These are phyloP conservation scores for Eidolon dupreanum DNA, from an alignment of 2,797 vertebrate species.

Conservation along the genomic window DNA sequence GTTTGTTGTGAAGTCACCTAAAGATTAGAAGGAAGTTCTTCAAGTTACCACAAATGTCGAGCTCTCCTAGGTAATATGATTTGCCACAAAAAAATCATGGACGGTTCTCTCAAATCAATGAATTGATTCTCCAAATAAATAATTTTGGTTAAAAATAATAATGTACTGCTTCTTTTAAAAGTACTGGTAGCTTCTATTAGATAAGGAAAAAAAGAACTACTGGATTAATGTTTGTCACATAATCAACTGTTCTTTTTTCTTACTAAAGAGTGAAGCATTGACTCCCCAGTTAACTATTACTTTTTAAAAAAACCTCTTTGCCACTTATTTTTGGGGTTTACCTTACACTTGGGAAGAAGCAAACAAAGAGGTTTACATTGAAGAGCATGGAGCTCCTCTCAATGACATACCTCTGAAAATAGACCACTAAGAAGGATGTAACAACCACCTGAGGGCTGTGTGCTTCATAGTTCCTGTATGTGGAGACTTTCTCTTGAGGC, in stretches of 20 bases:
- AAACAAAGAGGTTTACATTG: background rate
- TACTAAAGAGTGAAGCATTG: background rate
- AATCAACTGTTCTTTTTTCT: background rate
- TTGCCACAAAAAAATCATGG: background rate
- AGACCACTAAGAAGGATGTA: background rate
- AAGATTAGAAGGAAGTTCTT: background rate
- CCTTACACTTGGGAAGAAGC: background rate
- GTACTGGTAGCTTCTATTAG: background rate
- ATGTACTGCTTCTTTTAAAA: background rate
- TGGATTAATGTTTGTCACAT: background rate
- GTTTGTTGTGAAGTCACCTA: conserved; percentile 22
- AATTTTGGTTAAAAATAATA: background rate
- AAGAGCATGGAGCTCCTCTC: background rate
- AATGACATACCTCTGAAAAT: background rate
- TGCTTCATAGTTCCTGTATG: background rate
- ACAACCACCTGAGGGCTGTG: background rate
- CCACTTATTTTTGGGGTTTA: background rate
- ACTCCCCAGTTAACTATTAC: background rate
- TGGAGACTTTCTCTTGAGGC: background rate
- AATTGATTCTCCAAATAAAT: background rate
- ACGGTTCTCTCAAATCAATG: background rate
- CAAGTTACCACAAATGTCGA: background rate
- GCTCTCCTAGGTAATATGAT: background rate
- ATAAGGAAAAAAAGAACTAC: background rate
- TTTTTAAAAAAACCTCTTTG: background rate